phyloP scores from a whole-genome alignment of 2,888 invertebrate genomes.

The Gisinianus flammeolus region DNA sequence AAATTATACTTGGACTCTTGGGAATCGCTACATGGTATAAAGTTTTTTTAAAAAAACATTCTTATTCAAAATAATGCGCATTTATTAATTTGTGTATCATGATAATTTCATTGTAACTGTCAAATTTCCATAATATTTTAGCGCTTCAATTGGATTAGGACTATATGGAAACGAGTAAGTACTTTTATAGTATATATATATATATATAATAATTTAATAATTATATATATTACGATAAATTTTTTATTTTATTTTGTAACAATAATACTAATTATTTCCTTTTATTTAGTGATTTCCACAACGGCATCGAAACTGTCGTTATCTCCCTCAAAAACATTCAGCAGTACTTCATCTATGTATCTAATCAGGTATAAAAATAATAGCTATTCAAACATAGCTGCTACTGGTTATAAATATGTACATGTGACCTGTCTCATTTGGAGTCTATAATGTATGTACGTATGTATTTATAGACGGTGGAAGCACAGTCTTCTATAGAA shows the following conservation, averaged over 20 bases:
- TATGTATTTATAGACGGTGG: constrained; percentile 45
- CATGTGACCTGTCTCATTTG: no score
- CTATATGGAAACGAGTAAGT: constrained; percentile 96
- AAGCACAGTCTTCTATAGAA: constrained; percentile 54
- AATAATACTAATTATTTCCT: no score
- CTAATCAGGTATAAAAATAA: constrained; percentile 72
- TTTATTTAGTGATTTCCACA: constrained; percentile 90
- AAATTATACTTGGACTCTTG: constrained; percentile 65
- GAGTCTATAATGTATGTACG: not conserved
- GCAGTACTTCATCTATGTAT: constrained; percentile 76
- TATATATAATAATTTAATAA: no score
- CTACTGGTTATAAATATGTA: no score
- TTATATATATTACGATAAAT: no score
- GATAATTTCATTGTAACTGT: not conserved
- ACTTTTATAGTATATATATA: no score
- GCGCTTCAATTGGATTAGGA: constrained; percentile 84
- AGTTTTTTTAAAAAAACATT: not conserved
- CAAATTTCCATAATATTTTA: constrained; percentile 56
- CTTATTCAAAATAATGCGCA: not conserved
- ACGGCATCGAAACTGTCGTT: constrained; percentile 81
- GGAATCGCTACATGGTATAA: constrained; percentile 79
- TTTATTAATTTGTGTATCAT: constrained; percentile 37
- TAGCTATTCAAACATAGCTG: no score
- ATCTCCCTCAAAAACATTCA: constrained; percentile 82
- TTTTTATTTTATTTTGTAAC: no score